A percentile compares a stretch with the other conserved stretches of the same genome.
These are phyloP conservation scores for Linyphia triangularis DNA, from an alignment of 2,888 invertebrate species.

Conservation along the genomic window DNA sequence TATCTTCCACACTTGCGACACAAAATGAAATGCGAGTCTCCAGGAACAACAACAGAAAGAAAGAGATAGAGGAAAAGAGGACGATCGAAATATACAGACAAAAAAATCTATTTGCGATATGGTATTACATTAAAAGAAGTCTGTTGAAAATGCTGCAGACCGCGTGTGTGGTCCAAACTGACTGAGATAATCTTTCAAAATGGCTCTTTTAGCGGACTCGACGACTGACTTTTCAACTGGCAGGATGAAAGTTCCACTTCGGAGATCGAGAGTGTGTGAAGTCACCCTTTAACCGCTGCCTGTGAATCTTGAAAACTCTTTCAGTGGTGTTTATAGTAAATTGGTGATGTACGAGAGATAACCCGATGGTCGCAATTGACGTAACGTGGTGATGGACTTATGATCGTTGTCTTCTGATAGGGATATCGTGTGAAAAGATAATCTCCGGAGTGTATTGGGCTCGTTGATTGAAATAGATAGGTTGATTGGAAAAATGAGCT, in stretches of 20 bases:
- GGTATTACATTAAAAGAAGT: slow-evolving; percentile 65
- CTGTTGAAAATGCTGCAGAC: slow-evolving; percentile 57
- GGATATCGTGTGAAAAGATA: neutral
- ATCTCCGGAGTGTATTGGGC: neutral
- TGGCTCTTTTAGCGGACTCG: slow-evolving; percentile 51
- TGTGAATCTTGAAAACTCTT: slow-evolving; percentile 21
- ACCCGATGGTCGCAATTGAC: slow-evolving; percentile 32
- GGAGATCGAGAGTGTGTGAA: slow-evolving; percentile 15
- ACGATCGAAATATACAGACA: slow-evolving; percentile 16
- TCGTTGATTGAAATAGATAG: neutral
- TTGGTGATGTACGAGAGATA: slow-evolving; percentile 51
- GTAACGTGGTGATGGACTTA: slow-evolving; percentile 32
- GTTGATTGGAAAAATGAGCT: too few relatives aligned
- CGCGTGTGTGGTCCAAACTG: slow-evolving; percentile 53
- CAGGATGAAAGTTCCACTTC: slow-evolving; percentile 19
- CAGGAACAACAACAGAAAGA: neutral
- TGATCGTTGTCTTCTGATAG: neutral
- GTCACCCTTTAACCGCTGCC: slow-evolving; percentile 34
- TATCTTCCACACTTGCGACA: slow-evolving; percentile 46
- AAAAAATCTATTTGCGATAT: slow-evolving; percentile 57
- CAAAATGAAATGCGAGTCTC: slow-evolving; percentile 23
- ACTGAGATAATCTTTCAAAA: slow-evolving; percentile 56
- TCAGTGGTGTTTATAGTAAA: slow-evolving; percentile 53
- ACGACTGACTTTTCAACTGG: slow-evolving; percentile 61
- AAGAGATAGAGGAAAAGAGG: neutral